A percentile compares a stretch with the other conserved stretches of the same genome.
Conservation (phyloP, 2,797 vertebrate genomes). For the Pagetopsis macropterus region DNA sequence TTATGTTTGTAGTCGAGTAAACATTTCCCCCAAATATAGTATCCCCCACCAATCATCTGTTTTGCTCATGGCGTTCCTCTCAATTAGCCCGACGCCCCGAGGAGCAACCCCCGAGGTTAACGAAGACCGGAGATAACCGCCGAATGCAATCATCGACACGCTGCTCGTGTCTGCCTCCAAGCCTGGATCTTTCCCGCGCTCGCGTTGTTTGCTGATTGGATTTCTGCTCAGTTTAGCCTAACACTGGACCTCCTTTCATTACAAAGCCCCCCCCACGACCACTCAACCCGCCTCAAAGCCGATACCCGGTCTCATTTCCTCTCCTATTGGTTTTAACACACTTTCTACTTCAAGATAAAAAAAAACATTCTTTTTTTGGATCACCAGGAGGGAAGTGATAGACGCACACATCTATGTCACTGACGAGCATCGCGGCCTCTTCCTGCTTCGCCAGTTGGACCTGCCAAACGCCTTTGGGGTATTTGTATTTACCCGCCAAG, state of each 20-base stretch:
- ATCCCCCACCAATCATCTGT: conserved; percentile 53
- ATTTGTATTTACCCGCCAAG: conserved; percentile 83
- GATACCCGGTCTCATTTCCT: conserved; percentile 76
- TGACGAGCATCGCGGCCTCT: conserved; percentile 70
- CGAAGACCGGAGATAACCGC: conserved; percentile 77
- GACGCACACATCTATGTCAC: conserved; percentile 77
- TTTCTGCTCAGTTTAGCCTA: conserved; percentile 80
- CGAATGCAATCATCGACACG: conserved; percentile 70
- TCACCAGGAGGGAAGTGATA: conserved; percentile 54
- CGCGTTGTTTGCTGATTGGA: conserved; percentile 78
- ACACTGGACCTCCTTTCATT: conserved; percentile 71
- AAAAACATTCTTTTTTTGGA: conserved; percentile 43
- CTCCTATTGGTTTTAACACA: conserved; percentile 64
- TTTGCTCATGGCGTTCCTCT: conserved; percentile 62
- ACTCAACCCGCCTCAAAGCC: conserved; percentile 53
- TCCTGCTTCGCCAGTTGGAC: conserved; percentile 70
- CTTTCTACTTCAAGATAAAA: conserved; percentile 57
- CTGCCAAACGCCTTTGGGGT: conserved; percentile 81
- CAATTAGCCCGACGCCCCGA: conserved; percentile 73
- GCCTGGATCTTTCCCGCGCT: conserved; percentile 57
- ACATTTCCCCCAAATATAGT: conserved; percentile 49
- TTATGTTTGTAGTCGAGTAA: conserved; percentile 44
- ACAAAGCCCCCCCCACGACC: conserved; percentile 46
- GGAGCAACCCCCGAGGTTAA: conserved; percentile 69
- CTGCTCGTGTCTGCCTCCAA: conserved; percentile 45